A percentile compares a stretch with the other conserved stretches of the same genome.
Conservation (phyloP, 2,888 invertebrate genomes). For the Drosophila nr. perissopoda region DNA sequence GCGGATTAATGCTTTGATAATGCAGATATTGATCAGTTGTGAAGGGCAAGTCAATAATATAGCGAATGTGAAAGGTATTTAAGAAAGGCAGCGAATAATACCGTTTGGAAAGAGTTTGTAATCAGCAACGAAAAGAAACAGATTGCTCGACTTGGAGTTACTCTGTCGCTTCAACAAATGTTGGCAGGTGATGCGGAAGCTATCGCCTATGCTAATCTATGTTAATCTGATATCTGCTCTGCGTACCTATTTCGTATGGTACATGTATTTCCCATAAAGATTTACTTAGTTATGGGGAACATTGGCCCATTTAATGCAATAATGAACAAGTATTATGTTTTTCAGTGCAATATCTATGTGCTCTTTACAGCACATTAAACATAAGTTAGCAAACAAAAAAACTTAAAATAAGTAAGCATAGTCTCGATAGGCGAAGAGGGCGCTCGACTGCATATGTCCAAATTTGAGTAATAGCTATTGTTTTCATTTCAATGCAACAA, state of each 20-base stretch:
- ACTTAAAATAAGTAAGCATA: background rate
- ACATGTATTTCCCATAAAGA: background rate
- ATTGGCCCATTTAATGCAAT: background rate
- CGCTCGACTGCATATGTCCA: background rate
- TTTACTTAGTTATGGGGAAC: background rate
- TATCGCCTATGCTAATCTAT: background rate
- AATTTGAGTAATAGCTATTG: background rate
- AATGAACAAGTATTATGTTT: background rate
- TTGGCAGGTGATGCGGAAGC: background rate
- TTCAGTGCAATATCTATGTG: background rate
- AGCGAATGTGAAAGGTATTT: constrained; percentile 21
- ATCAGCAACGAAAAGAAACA: background rate
- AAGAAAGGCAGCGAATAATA: constrained; percentile 8
- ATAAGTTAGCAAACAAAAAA: too few species aligned
- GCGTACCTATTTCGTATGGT: background rate
- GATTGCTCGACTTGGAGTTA: background rate
- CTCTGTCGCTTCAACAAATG: background rate
- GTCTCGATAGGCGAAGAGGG: background rate
- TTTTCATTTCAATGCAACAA: background rate
- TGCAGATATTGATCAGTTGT: constrained; percentile 9
- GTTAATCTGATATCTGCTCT: background rate
- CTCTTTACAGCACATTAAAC: background rate
- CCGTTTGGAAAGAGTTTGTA: background rate
- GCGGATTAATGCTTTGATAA: constrained; percentile 11
- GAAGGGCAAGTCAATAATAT: constrained; percentile 7